phyloP scores from a whole-genome alignment of 2,797 vertebrate species.

The Acanthurus leucopareius region DNA sequence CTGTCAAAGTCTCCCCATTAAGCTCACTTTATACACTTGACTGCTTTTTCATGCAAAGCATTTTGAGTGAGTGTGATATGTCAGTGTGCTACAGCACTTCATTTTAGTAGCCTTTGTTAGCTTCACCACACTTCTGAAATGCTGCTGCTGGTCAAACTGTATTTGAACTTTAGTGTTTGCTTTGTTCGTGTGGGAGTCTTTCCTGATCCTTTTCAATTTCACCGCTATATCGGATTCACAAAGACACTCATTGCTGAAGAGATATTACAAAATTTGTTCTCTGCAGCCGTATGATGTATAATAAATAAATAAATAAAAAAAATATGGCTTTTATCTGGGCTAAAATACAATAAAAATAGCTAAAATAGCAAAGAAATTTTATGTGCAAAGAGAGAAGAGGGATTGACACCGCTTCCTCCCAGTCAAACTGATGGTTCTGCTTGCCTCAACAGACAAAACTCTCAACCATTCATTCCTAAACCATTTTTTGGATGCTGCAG shows the following conservation, averaged over 20 bases:
- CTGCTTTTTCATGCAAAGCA: slow-evolving; percentile 18
- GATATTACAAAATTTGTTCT: neutral
- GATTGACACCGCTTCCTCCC: neutral
- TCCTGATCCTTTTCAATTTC: neutral
- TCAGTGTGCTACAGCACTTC: neutral
- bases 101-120: slow-evolving; percentile 23
- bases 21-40: slow-evolving; percentile 24
- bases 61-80: slow-evolving; percentile 19
- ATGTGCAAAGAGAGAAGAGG: neutral
- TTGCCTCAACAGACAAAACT: slow-evolving; percentile 19
- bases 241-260: neutral
- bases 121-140: neutral
- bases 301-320: neutral
- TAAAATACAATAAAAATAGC: too few species aligned
- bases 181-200: neutral
- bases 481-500: slow-evolving; percentile 14
- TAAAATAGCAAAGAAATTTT: neutral
- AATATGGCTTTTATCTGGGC: neutral
- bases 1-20: slow-evolving; percentile 17
- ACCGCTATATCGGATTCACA: neutral
- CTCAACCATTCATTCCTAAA: neutral
- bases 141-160: neutral
- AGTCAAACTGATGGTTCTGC: slow-evolving; percentile 8
- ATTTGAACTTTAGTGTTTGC: slow-evolving; percentile 8
- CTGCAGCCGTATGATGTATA: neutral